Conservation (phyloP, 1,140 invertebrate genomes). For the Mya arenaria region DNA sequence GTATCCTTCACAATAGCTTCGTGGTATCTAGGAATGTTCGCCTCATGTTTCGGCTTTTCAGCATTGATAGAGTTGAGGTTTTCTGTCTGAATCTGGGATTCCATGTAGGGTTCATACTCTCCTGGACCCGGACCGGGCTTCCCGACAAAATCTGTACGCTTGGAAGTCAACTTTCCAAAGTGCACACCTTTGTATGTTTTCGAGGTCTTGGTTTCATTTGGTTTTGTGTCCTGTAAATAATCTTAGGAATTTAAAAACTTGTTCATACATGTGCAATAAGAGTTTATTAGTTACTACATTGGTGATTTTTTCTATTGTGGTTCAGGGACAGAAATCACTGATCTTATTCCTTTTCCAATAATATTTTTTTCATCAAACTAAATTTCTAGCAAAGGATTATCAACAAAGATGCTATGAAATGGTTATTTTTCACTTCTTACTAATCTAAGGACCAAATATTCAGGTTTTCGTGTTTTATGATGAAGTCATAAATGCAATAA, state of each 20-base stretch:
- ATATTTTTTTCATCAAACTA: no score
- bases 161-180: constrained; percentile 77
- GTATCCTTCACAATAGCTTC: constrained; percentile 76
- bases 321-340: not conserved
- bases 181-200: constrained; percentile 78
- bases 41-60: constrained; percentile 68
- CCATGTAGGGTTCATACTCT: constrained; percentile 77
- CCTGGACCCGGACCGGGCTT: constrained; percentile 79
- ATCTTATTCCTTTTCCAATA: no score
- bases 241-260: no score
- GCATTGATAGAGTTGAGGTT: constrained; percentile 74
- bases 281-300: not conserved
- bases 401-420: no score
- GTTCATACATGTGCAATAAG: not conserved
- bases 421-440: no score
- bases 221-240: constrained; percentile 49
- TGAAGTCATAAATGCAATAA: no score
- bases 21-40: constrained; percentile 79
- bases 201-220: constrained; percentile 64
- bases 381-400: no score
- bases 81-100: constrained; percentile 61
- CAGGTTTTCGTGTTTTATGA: no score
- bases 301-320: not conserved
- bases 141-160: constrained; percentile 71
- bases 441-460: no score